A percentile compares a stretch with the other conserved stretches of the same genome.
Evolutionary conservation across 2,113 vertebrate genomes (phyloP).

Genomic region (Acrocephalus kingi): DNA sequence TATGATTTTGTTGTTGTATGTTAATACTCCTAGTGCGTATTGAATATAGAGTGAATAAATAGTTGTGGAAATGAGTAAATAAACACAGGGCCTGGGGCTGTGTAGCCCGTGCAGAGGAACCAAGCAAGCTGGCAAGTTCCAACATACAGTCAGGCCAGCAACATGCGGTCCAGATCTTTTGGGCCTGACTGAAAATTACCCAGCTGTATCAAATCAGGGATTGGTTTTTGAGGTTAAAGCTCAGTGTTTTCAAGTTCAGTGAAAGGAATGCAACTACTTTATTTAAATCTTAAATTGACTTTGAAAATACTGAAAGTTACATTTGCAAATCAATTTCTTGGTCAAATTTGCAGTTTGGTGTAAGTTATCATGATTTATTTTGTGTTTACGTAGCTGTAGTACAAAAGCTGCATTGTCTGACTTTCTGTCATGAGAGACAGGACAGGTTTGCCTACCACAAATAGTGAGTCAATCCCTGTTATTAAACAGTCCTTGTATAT

Average conservation of each 20-base stretch:
- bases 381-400: not conserved
- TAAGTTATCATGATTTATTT: not conserved
- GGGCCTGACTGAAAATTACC: not conserved
- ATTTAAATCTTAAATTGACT: not conserved
- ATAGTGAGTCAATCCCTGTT: not conserved
- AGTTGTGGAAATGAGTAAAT: not conserved
- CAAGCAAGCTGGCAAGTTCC: not conserved
- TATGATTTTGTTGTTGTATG: not conserved
- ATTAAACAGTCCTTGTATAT: not conserved
- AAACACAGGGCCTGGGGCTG: not conserved
- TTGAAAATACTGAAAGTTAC: not conserved
- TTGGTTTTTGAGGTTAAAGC: not conserved
- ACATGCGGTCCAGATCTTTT: not conserved
- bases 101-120: not conserved
- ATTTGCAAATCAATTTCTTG: not conserved
- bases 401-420: not conserved
- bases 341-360: not conserved
- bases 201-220: not conserved
- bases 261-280: not conserved
- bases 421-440: not conserved
- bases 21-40: not conserved
- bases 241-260: not conserved
- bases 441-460: slow-evolving; percentile 12
- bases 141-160: not conserved
- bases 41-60: not conserved